phyloP scores from a whole-genome alignment of 2,113 vertebrate genomes.

The Callipepla squamata region DNA sequence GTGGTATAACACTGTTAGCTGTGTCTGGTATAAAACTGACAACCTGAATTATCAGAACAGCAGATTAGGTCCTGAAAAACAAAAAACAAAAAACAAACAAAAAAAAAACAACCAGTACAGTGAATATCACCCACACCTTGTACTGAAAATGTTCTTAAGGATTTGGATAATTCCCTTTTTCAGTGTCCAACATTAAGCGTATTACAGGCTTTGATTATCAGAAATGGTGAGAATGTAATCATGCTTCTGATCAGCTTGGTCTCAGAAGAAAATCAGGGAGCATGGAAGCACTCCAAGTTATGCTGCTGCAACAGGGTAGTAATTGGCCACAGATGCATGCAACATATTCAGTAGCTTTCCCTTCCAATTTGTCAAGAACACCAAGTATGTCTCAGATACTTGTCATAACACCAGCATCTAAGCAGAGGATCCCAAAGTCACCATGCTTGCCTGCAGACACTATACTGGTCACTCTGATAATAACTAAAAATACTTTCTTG shows the following conservation, averaged over 20 bases:
- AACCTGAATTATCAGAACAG: neutral
- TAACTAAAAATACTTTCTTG: neutral
- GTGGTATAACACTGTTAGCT: neutral
- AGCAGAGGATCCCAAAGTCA: neutral
- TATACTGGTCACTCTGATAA: neutral
- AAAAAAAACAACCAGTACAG: neutral
- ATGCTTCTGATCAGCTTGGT: neutral
- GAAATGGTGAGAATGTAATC: neutral
- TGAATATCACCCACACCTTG: neutral
- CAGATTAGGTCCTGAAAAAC: neutral
- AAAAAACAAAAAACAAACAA: neutral
- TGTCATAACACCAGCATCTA: neutral
- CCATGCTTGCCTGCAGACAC: neutral
- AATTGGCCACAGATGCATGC: neutral
- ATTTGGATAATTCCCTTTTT: neutral
- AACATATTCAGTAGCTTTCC: neutral
- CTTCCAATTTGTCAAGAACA: neutral
- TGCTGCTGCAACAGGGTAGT: neutral
- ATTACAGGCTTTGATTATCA: neutral
- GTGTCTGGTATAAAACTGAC: neutral
- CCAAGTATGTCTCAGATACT: neutral
- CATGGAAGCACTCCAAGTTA: neutral
- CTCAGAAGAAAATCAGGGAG: neutral
- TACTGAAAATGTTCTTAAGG: neutral
- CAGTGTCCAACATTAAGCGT: neutral